Evolutionary conservation across 2,888 invertebrate species (phyloP).

Genomic region (Melikaiella ostensackeni): DNA sequence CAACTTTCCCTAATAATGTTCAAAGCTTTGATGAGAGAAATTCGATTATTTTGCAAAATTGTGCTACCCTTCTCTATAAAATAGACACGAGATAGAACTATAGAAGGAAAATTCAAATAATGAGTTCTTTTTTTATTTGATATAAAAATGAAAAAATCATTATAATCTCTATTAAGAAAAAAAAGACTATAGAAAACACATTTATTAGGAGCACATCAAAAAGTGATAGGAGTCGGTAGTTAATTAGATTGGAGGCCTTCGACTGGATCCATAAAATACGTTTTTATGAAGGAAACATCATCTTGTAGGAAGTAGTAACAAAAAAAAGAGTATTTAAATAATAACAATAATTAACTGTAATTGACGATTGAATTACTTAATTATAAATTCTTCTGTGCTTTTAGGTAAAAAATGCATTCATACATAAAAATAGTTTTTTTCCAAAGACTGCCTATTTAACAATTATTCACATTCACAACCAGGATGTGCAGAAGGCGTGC

Average conservation of each 20-base stretch:
- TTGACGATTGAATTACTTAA: neutral
- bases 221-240: neutral
- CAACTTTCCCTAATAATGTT: neutral
- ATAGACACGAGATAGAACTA: neutral
- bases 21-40: neutral
- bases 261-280: neutral
- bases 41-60: neutral
- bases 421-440: neutral
- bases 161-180: neutral
- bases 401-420: neutral
- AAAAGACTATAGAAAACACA: neutral
- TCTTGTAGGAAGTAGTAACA: slow-evolving; percentile 7
- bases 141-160: neutral
- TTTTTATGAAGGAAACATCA: slow-evolving; percentile 1
- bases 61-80: neutral
- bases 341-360: neutral
- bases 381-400: neutral
- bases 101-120: neutral
- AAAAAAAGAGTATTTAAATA: neutral
- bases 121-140: neutral
- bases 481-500: neutral
- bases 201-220: neutral
- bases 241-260: neutral
- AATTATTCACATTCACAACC: neutral
- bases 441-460: neutral